phyloP scores from a whole-genome alignment of 2,888 invertebrate species.

The Drosophila silvestris region DNA sequence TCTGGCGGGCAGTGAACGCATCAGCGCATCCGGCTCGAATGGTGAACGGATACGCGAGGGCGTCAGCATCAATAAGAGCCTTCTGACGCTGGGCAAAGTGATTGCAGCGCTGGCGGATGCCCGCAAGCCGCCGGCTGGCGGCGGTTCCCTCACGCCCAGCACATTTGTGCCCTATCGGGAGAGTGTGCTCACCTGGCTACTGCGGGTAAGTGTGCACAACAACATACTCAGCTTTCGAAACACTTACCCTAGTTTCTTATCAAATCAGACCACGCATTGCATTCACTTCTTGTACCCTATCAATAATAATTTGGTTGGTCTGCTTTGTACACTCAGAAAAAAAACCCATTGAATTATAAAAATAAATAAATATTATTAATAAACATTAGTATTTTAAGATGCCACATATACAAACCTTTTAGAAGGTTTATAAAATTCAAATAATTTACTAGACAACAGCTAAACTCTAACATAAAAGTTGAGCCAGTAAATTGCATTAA shows the following conservation, averaged over 20 bases:
- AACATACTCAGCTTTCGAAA: slow-evolving; percentile 3
- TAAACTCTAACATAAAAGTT: not conserved
- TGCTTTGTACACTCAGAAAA: not conserved
- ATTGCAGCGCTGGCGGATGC: slow-evolving; percentile 90
- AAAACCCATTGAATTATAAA: not conserved
- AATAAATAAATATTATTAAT: not conserved
- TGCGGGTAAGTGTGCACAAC: slow-evolving; percentile 87
- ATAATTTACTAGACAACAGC: not conserved
- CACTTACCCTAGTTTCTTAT: slow-evolving; percentile 30
- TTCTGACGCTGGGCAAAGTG: slow-evolving; percentile 92
- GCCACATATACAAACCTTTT: too few relatives aligned
- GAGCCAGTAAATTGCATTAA: not conserved
- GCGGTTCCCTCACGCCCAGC: slow-evolving; percentile 62
- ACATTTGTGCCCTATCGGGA: slow-evolving; percentile 92
- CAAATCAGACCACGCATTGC: not conserved
- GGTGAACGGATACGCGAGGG: slow-evolving; percentile 91
- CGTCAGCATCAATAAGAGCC: slow-evolving; percentile 90
- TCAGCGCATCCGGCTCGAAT: slow-evolving; percentile 88
- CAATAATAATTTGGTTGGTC: not conserved
- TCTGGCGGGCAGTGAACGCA: slow-evolving; percentile 92
- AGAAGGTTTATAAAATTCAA: not conserved
- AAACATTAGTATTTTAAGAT: too few relatives aligned
- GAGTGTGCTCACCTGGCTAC: slow-evolving; percentile 92
- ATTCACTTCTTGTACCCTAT: not conserved
- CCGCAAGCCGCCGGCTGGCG: slow-evolving; percentile 80